phyloP scores from a whole-genome alignment of 2,797 vertebrate species.

The Clarias pachynema region DNA sequence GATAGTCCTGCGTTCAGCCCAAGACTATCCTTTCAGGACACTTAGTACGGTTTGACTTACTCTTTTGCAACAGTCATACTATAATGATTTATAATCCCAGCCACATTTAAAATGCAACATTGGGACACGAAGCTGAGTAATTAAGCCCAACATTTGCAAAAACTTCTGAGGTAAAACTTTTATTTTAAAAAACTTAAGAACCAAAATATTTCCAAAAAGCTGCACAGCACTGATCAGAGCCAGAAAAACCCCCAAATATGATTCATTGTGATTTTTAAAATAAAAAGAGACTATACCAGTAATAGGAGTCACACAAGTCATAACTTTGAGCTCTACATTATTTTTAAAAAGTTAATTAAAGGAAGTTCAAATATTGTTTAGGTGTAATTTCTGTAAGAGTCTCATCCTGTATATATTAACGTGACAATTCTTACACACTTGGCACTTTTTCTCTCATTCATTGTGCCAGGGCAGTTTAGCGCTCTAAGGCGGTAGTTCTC shows the following conservation, averaged over 20 bases:
- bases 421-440: conserved; percentile 30
- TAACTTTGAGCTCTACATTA: neutral
- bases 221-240: neutral
- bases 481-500: conserved; percentile 57
- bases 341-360: neutral
- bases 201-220: neutral
- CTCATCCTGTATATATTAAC: conserved; percentile 31
- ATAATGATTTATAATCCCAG: neutral
- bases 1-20: neutral
- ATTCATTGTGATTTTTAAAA: neutral
- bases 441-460: neutral
- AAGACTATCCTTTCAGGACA: neutral
- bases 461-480: conserved; percentile 33
- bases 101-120: neutral
- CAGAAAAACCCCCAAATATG: neutral
- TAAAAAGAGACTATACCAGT: neutral
- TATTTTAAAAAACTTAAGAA: neutral
- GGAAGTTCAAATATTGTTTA: neutral
- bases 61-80: neutral
- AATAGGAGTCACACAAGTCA: neutral
- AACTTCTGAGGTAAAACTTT: neutral
- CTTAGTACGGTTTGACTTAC: neutral
- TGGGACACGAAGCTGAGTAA: neutral
- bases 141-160: neutral
- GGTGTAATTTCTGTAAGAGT: neutral